These are phyloP conservation scores for Nephrotoma guestfalica DNA, from an alignment of 2,888 invertebrate genomes.

Conservation along the genomic window DNA sequence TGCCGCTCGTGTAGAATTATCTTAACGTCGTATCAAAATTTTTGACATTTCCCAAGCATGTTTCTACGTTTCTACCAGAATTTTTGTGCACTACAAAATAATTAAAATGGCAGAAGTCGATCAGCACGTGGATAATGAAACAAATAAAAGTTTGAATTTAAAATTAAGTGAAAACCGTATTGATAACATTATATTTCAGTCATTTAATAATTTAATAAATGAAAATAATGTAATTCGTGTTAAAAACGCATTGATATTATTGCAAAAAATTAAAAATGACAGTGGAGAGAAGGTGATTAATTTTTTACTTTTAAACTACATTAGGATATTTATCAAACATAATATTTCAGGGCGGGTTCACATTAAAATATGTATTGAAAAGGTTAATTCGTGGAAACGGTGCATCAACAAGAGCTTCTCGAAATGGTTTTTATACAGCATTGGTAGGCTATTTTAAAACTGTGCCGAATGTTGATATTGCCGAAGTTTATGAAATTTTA, in stretches of 20 bases:
- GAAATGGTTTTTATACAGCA: slow-evolving; percentile 53
- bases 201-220: slow-evolving; percentile 21
- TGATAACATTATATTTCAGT: slow-evolving; percentile 18
- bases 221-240: slow-evolving; percentile 17
- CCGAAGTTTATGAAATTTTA: slow-evolving; percentile 41
- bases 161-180: slow-evolving; percentile 12
- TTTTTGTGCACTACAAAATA: neutral
- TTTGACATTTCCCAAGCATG: neutral
- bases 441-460: slow-evolving; percentile 42
- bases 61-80: neutral
- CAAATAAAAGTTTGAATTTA: neutral
- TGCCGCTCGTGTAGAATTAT: no score
- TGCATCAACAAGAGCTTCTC: slow-evolving; percentile 44
- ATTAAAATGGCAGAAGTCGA: neutral
- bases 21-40: neutral
- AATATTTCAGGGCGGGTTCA: slow-evolving; percentile 30
- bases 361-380: slow-evolving; percentile 49
- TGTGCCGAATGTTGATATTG: slow-evolving; percentile 30
- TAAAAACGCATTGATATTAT: slow-evolving; percentile 17
- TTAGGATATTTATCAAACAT: neutral
- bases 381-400: slow-evolving; percentile 58
- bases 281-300: slow-evolving; percentile 18
- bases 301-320: neutral
- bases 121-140: slow-evolving; percentile 4
- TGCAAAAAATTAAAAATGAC: slow-evolving; percentile 17